Percentiles rank a stretch among this genome's conserved stretches.
These are phyloP conservation scores for Patiria pectinifera DNA, from an alignment of 53 echinoderm and acorn worm genomes.

Conservation along the genomic window DNA sequence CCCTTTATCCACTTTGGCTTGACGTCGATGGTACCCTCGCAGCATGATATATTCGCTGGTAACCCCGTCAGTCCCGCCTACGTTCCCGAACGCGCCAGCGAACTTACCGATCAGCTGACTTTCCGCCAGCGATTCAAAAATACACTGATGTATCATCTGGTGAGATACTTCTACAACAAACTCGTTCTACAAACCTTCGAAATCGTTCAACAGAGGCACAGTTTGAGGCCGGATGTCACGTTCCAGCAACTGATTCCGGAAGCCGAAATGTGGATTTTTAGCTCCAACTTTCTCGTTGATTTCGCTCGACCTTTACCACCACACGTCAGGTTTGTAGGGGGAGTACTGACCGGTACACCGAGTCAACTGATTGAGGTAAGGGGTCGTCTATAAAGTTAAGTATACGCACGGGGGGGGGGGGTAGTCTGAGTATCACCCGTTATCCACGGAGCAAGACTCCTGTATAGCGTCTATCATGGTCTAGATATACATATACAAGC, in stretches of 20 bases:
- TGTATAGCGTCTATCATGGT: too few relatives aligned
- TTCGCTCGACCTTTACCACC: not conserved
- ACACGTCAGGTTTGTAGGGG: not conserved
- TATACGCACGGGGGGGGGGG: too few relatives aligned
- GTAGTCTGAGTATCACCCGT: too few relatives aligned
- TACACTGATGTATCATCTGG: not conserved
- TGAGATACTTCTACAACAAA: slow-evolving; percentile 1
- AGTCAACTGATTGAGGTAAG: not conserved
- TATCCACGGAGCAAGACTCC: too few relatives aligned
- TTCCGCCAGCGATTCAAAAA: slow-evolving; percentile 3
- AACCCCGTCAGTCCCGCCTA: slow-evolving; percentile 38
- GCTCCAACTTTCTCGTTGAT: not conserved
- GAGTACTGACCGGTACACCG: not conserved
- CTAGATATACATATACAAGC: too few relatives aligned
- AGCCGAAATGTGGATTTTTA: slow-evolving; percentile 22
- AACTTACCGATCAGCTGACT: slow-evolving; percentile 3
- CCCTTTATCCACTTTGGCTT: not conserved
- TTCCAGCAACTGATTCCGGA: not conserved
- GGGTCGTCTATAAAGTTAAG: too few relatives aligned
- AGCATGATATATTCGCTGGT: not conserved
- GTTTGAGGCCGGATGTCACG: not conserved
- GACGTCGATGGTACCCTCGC: not conserved
- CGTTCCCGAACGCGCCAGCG: not conserved
- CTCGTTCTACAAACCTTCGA: not conserved
- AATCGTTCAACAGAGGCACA: not conserved